Conservation (phyloP, 2,113 vertebrate genomes). For the Sinocyclocheilus rhinocerous region DNA sequence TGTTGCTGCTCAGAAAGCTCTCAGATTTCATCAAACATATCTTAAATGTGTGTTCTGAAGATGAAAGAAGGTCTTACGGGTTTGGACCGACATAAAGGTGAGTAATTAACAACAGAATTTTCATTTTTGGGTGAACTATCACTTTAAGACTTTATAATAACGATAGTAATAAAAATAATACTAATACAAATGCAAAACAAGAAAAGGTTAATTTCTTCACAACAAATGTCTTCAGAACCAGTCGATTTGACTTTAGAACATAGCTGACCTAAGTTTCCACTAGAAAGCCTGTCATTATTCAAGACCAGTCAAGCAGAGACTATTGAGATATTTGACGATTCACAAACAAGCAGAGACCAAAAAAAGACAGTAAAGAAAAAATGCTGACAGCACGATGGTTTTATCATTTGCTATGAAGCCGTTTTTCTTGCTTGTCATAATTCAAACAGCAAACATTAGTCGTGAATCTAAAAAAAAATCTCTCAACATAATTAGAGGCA, state of each 20-base stretch:
- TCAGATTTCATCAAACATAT: too few species aligned
- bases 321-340: slow-evolving; percentile 8
- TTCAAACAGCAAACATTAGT: not conserved
- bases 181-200: not conserved
- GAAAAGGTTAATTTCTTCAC: slow-evolving; percentile 30
- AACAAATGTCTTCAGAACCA: slow-evolving; percentile 42
- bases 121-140: too few species aligned
- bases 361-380: not conserved
- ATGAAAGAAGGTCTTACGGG: too few species aligned
- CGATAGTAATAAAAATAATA: not conserved
- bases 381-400: not conserved
- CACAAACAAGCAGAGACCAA: not conserved
- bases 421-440: not conserved
- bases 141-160: not conserved
- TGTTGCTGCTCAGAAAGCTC: too few species aligned
- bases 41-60: too few species aligned
- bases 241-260: not conserved
- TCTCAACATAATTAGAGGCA: not conserved
- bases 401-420: not conserved
- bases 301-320: slow-evolving; percentile 41
- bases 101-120: too few species aligned
- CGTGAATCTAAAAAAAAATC: not conserved
- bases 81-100: too few species aligned
- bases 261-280: slow-evolving; percentile 47
- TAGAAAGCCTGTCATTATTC: slow-evolving; percentile 55